Evolutionary conservation across 2,113 vertebrate species (phyloP).

Genomic region (Anguilla rostrata): DNA sequence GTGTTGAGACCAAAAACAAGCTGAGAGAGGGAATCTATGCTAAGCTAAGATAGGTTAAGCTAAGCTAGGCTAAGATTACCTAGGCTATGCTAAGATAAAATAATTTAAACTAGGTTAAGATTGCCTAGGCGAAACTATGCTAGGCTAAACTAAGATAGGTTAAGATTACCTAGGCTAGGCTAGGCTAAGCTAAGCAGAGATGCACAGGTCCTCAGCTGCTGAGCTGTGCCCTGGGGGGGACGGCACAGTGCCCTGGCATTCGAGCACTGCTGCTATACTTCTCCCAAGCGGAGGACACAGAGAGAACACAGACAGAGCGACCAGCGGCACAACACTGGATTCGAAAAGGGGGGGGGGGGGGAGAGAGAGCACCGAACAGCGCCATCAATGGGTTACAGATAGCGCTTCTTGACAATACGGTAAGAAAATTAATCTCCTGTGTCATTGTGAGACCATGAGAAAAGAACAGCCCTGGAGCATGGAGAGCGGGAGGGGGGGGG

Average conservation of each 20-base stretch:
- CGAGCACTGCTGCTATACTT: too few relatives aligned
- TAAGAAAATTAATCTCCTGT: neutral
- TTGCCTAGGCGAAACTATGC: too few relatives aligned
- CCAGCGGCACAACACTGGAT: too few relatives aligned
- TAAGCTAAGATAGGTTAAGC: neutral
- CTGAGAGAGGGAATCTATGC: slow-evolving; percentile 26
- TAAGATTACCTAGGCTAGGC: slow-evolving; percentile 7
- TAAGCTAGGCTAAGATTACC: too few relatives aligned
- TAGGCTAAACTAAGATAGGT: too few relatives aligned
- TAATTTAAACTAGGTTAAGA: too few relatives aligned
- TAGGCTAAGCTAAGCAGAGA: slow-evolving; percentile 40
- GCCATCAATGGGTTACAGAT: neutral
- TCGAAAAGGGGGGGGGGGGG: neutral
- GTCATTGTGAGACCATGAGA: slow-evolving; percentile 11
- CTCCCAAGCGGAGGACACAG: too few relatives aligned
- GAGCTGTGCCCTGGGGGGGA: too few relatives aligned
- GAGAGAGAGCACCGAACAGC: neutral
- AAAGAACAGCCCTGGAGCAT: neutral
- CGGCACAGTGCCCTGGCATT: too few relatives aligned
- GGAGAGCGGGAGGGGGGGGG: neutral
- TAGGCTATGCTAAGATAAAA: too few relatives aligned
- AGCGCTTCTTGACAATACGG: neutral
- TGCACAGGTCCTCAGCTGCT: slow-evolving; percentile 27
- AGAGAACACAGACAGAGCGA: neutral
- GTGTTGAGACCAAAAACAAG: neutral